Evolutionary conservation across 2,888 invertebrate species (phyloP).

Genomic region (Harmothoe impar): DNA sequence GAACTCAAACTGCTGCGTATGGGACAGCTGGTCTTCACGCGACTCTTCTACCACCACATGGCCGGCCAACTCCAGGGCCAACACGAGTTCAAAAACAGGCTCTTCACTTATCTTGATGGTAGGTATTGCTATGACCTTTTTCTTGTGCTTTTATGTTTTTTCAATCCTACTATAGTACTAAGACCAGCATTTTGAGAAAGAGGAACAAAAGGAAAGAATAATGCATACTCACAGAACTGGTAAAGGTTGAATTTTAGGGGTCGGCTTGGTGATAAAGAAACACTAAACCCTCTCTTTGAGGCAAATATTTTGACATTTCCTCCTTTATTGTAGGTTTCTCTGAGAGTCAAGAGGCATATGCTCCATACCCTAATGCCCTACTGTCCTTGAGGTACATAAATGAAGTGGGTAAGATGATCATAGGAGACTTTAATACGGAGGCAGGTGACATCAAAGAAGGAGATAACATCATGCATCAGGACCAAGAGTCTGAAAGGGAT

Average conservation of each 20-base stretch:
- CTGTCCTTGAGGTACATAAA: slow-evolving; percentile 81
- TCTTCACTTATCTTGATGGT: slow-evolving; percentile 82
- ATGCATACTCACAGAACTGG: too few relatives aligned
- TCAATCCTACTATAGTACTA: slow-evolving; percentile 1
- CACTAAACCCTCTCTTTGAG: too few relatives aligned
- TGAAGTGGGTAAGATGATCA: slow-evolving; percentile 82
- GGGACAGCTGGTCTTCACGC: slow-evolving; percentile 81
- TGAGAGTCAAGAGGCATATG: slow-evolving; percentile 81
- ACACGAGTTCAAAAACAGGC: slow-evolving; percentile 80
- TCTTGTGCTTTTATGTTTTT: slow-evolving; percentile 65
- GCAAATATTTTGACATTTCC: too few relatives aligned
- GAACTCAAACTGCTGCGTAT: slow-evolving; percentile 82
- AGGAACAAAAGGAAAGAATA: too few relatives aligned
- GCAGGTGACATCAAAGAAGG: slow-evolving; percentile 79
- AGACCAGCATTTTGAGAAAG: background rate
- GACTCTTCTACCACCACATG: slow-evolving; percentile 83
- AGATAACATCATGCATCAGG: slow-evolving; percentile 47
- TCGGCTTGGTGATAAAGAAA: too few relatives aligned
- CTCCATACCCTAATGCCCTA: slow-evolving; percentile 82
- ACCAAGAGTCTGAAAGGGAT: slow-evolving; percentile 2
- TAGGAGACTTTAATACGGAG: slow-evolving; percentile 78
- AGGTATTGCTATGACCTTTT: too few relatives aligned
- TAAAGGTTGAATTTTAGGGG: too few relatives aligned
- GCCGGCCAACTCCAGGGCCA: slow-evolving; percentile 81
- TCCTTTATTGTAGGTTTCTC: slow-evolving; percentile 75